phyloP scores from a whole-genome alignment of 2,888 invertebrate genomes.

The Volucella inanis region DNA sequence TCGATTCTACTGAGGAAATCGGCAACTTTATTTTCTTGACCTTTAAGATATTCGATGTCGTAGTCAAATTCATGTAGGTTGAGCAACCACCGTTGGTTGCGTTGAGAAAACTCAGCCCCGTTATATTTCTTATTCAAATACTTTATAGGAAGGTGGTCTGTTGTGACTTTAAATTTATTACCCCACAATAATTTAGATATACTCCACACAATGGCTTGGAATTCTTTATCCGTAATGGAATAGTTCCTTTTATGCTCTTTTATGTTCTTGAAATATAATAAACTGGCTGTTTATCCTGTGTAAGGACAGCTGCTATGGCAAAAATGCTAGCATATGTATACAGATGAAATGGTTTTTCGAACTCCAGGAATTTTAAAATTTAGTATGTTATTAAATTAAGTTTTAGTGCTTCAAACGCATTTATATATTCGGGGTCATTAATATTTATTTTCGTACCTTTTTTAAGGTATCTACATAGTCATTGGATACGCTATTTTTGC shows the following conservation, averaged over 20 bases:
- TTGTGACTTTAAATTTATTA: conserved; percentile 4
- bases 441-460: no score
- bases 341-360: conserved; percentile 60
- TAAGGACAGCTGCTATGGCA: no score
- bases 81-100: no score
- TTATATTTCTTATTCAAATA: conserved; percentile 9
- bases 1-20: conserved; percentile 1
- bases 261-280: conserved; percentile 9
- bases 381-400: conserved; percentile 41
- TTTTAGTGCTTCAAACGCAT: conserved; percentile 47
- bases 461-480: no score
- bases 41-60: no score
- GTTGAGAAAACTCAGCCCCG: conserved; percentile 11
- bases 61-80: no score
- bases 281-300: no score
- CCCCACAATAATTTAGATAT: conserved; percentile 14
- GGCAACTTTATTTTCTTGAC: no score
- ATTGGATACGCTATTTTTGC: no score
- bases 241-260: conserved; percentile 9
- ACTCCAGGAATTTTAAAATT: conserved; percentile 77
- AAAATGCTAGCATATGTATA: conserved; percentile 29
- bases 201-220: conserved; percentile 1
- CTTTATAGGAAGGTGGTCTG: neutral
- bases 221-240: conserved; percentile 3
- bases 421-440: conserved; percentile 43